A percentile compares a stretch with the other conserved stretches of the same genome.
These are phyloP conservation scores for Amniataba percoides DNA, from an alignment of 2,797 vertebrate species.

Conservation along the genomic window DNA sequence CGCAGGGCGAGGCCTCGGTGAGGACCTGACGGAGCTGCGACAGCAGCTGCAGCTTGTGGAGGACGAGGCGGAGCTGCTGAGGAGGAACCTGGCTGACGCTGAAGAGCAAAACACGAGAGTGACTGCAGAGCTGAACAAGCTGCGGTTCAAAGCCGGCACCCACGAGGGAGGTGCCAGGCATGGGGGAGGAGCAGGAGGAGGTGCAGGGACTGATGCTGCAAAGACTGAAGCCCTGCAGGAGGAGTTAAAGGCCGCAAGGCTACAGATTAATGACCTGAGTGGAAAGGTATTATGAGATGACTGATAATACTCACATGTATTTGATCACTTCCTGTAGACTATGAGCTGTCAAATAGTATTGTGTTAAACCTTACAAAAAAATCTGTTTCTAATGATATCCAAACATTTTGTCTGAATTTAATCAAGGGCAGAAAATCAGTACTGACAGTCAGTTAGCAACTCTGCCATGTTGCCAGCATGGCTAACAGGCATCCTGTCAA, in stretches of 20 bases:
- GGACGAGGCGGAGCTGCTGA: conserved; percentile 95
- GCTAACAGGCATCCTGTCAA: background rate
- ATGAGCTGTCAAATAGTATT: background rate
- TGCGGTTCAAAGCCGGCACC: conserved; percentile 92
- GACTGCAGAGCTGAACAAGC: conserved; percentile 93
- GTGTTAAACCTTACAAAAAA: background rate
- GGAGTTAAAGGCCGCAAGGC: conserved; percentile 93
- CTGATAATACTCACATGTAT: background rate
- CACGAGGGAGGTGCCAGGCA: conserved; percentile 88
- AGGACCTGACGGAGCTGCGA: conserved; percentile 92
- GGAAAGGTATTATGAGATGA: conserved; percentile 86
- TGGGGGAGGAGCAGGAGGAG: conserved; percentile 81
- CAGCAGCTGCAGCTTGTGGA: conserved; percentile 97
- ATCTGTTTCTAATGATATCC: too few relatives aligned
- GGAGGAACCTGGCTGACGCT: conserved; percentile 92
- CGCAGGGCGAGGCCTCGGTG: conserved; percentile 88
- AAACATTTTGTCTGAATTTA: too few relatives aligned
- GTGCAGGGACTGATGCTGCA: conserved; percentile 82
- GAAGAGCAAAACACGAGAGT: conserved; percentile 96
- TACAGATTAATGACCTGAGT: conserved; percentile 97
- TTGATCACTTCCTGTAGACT: background rate
- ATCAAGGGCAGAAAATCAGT: too few relatives aligned
- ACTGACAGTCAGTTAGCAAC: too few relatives aligned
- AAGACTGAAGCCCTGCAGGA: conserved; percentile 94
- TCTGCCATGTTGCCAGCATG: too few relatives aligned